phyloP scores from a whole-genome alignment of 92 coral and sea anemone genomes.

The Anthopleura xanthogrammica region DNA sequence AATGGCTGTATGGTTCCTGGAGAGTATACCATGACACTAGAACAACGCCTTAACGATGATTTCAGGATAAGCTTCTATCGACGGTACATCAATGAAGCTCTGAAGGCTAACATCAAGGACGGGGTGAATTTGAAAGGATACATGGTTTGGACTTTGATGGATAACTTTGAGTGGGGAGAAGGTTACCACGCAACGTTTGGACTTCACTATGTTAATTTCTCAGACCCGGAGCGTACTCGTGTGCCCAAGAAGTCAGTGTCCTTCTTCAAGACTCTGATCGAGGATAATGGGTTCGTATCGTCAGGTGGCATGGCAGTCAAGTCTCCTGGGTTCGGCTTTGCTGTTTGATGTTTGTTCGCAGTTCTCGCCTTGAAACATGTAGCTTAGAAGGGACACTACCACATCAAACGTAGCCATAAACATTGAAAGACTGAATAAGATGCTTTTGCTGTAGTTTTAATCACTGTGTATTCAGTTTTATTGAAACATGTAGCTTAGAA shows the following conservation, averaged over 20 bases:
- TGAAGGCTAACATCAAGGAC: conserved; percentile 63
- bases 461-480: too few relatives aligned
- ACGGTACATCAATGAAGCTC: conserved; percentile 58
- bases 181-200: conserved; percentile 68
- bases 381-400: neutral
- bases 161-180: conserved; percentile 79
- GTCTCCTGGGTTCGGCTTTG: neutral
- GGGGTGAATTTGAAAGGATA: conserved; percentile 63
- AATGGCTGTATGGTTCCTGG: conserved; percentile 71
- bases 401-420: neutral
- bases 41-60: conserved; percentile 54
- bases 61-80: conserved; percentile 54
- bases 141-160: conserved; percentile 84
- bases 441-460: too few relatives aligned
- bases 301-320: neutral
- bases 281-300: conserved; percentile 49
- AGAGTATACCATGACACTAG: conserved; percentile 42
- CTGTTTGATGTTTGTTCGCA: neutral
- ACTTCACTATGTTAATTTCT: conserved; percentile 58
- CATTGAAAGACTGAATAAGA: too few relatives aligned
- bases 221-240: conserved; percentile 55
- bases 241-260: conserved; percentile 66
- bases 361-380: neutral
- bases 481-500: too few relatives aligned
- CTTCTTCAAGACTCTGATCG: conserved; percentile 54